Evolutionary conservation across 2,888 invertebrate species (phyloP).

Genomic region (Xanthia togata): DNA sequence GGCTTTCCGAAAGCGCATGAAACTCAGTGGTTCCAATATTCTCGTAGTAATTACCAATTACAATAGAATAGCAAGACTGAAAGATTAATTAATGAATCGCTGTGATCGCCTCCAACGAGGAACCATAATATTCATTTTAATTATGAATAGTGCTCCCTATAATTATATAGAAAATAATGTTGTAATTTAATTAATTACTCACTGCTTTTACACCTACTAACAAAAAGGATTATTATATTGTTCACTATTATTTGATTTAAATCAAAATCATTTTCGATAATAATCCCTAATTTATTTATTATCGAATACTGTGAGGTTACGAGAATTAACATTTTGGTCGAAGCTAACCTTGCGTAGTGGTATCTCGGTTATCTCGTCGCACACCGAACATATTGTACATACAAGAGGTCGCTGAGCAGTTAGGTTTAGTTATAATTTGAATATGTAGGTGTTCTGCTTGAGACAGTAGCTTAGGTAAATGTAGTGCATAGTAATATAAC

Average conservation of each 20-base stretch:
- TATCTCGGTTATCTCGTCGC: not conserved
- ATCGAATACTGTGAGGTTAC: conserved; percentile 14
- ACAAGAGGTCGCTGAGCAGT: conserved; percentile 2
- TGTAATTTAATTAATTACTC: not conserved
- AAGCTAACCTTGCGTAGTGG: not conserved
- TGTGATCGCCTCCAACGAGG: not conserved
- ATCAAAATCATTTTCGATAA: not conserved
- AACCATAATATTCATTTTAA: not conserved
- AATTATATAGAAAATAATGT: not conserved
- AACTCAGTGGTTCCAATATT: conserved; percentile 12
- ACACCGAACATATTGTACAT: conserved; percentile 8
- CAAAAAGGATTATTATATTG: not conserved
- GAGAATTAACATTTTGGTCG: conserved; percentile 10
- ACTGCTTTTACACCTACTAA: too few species aligned
- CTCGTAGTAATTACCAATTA: conserved; percentile 33
- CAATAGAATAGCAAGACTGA: not conserved
- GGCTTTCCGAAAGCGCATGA: too few species aligned
- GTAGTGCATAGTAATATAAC: not conserved
- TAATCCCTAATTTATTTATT: not conserved
- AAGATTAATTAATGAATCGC: conserved; percentile 27
- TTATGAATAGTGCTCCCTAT: not conserved
- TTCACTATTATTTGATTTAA: not conserved
- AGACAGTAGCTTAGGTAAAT: not conserved
- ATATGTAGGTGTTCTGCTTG: not conserved
- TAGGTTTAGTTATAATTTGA: conserved; percentile 10